These are phyloP conservation scores for Chironomus tentans DNA, from an alignment of 2,888 invertebrate genomes.

Conservation along the genomic window DNA sequence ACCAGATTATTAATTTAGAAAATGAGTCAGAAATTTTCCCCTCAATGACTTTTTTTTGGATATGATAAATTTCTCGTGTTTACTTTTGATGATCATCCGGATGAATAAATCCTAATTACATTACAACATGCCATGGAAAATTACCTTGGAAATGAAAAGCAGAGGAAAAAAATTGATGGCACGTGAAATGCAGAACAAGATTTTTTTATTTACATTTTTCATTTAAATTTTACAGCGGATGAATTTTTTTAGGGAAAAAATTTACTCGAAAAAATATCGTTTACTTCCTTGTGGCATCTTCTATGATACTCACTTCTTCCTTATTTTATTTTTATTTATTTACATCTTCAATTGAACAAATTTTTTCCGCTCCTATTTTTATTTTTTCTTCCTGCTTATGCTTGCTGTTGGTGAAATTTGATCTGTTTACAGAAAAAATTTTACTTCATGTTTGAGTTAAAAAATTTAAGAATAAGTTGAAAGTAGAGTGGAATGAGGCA, in stretches of 20 bases:
- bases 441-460: neutral
- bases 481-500: neutral
- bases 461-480: neutral
- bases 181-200: conserved; percentile 21
- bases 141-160: neutral
- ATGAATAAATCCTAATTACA: neutral
- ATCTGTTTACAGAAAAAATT: conserved; percentile 24
- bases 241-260: conserved; percentile 8
- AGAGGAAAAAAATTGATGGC: conserved; percentile 17
- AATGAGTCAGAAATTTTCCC: neutral
- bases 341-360: conserved; percentile 22
- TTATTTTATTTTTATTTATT: conserved; percentile 5
- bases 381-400: neutral
- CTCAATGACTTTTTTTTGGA: neutral
- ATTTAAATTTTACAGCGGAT: neutral
- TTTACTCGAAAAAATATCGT: conserved; percentile 12
- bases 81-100: neutral
- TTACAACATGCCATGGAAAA: neutral
- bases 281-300: conserved; percentile 17
- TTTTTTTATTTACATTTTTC: conserved; percentile 20
- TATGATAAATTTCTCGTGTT: no score
- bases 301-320: neutral
- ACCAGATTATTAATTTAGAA: neutral
- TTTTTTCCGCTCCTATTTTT: neutral
- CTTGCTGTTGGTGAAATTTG: conserved; percentile 3